Evolutionary conservation across 1,140 invertebrate species (phyloP), one percentile per base, ranked within the genome.

Genomic region (Euura saliciscinereae): DNA sequence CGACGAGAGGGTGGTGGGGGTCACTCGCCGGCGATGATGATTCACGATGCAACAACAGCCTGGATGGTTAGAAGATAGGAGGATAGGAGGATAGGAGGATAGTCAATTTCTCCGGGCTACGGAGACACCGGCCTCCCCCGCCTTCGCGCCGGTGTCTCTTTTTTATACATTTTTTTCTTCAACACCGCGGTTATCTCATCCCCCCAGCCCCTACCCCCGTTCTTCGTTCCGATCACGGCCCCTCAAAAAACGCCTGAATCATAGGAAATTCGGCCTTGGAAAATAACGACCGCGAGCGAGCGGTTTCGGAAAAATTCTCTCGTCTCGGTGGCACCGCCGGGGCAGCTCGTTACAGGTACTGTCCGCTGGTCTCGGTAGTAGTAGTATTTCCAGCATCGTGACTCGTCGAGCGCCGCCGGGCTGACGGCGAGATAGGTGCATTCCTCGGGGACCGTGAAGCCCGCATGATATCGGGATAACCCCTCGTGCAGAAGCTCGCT

Each of bases 11-110:
- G 51, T 59, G 51, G 83, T 82, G 78, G 82, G 83, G 83, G 83
- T 77, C 44, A 43, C 5, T 46, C 64, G n/a, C 71, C 46, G 80
- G 80, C 80, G 82, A 83, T 84, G 83, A 85, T 85, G 84, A 86
- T 85, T 86, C 84, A 86, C 83, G 77, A 78, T 78, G 78, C 80
- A 83, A 51, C 13, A 68, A 28, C n/a, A 80, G 83, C 80, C 72
- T 81, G 78, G 75, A 81, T 75, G 76, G 79, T 28, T 28, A 28
- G 28, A 28, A 28, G 28, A 28, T 28, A 28, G 28, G 28, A 28
- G 28, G 28, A 28, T 28, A 28, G 28, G 28, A 28, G 28, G 28
- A 28, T 28, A 1, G 28, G 28, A 28, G 28, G 28, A 28, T 76
- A 71, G 76, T 72, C 74, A 78, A 73, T 69, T 75, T 72, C 59